Base-by-base conservation (phyloP, 1,140 invertebrate species). In the Chironomus striatipennis region DNA sequence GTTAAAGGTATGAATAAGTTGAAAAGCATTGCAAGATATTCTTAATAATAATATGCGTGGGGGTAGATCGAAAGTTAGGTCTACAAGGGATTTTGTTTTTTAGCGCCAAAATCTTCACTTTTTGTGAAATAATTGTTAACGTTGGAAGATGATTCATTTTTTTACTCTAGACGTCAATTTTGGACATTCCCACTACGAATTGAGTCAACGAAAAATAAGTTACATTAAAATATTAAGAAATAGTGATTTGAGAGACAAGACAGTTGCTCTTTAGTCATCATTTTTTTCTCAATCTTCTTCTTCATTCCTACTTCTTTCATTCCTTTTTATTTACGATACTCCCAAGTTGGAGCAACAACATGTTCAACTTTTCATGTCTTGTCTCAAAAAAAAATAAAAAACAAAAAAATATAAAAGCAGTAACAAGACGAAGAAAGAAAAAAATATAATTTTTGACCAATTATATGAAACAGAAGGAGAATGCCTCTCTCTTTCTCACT, bases 1-100 rank as follows among this genome's bases (percentile, higher is more conserved):
- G 73, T 20, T 57, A 70, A 70, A 70, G 17, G 47, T 57, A 57
- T 57, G 47, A 57, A 57, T 57, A 57, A 57, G 47, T 57, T 57
- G 47, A 57, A 57, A 57, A 57, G 47, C 47, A 57, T 57, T 57
- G 47, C 47, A 57, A n/a, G 12, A 57, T 57, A 57, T 57, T 57
- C 47, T 57, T 57, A 57, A 34, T 34, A 34, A 34, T 34, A 2
- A 34, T 34, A 34, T 34, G 24, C 24, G 24, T 34, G 5, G 24
- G 24, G 24, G 24, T 34, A 2, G 24, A 2, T 34, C 24, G 24
- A 5, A 34, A 34, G 24, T 34, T 1, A 34, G 1, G 24, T 34
- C 24, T 5, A 34, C 5, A 1, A 5, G 24, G 24, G 24, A 34
- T n/a, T n/a, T n/a, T n/a, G n/a, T n/a, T n/a, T n/a, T n/a, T n/a